Evolutionary conservation across 2,797 vertebrate species (phyloP), one percentile per base, ranked within the genome.

Genomic region (Podarcis lilfordi): DNA sequence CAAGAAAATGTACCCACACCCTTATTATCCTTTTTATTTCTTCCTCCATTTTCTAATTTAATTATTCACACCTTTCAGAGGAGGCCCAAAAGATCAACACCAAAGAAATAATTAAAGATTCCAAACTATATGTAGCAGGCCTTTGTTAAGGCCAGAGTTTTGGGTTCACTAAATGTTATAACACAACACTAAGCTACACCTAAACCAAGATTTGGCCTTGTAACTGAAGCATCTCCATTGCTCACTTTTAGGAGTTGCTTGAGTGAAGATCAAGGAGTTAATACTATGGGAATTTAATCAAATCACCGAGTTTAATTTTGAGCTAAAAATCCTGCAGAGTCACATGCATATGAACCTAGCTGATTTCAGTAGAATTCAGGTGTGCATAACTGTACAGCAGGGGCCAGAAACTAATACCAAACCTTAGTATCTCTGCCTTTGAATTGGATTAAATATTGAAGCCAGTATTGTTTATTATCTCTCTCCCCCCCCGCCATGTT

Each of bases 61-160:
- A 10, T 89, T 96, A 95, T 92, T 91, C 93, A 93, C 88, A 95
- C 80, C 68, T 90, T 86, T 86, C 88, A 92, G 89, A 95, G 90
- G 85, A 95, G 50, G 94, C 88, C 69, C 88, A 92, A 89, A 95
- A 91, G 78, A 95, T 90, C 92, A 94, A 96, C 69, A 37, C 11
- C 94, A 94, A 91, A 89, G 86, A 64, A 9, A 82, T 80, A 89
- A 89, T 50, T 50, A 50, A 89, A 92, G 89, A 93, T 90, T 92
- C 88, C 88, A 94, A 91, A 93, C 90, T 79, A 90, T 83, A 89
- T 17, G 91, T 91, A 92, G 64, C 37, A 82, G 66, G 91, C 91
- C 84, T 90, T 89, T 55, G 50, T 40, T 27, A 91, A 85, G 83
- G 85, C 85, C 89, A 93, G 84, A 78, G n/a, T 94, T 71, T 88